Evolutionary conservation across 1,140 invertebrate species (phyloP), one percentile per base, ranked within the genome.

Genomic region (Pseudomyrmex concolor): DNA sequence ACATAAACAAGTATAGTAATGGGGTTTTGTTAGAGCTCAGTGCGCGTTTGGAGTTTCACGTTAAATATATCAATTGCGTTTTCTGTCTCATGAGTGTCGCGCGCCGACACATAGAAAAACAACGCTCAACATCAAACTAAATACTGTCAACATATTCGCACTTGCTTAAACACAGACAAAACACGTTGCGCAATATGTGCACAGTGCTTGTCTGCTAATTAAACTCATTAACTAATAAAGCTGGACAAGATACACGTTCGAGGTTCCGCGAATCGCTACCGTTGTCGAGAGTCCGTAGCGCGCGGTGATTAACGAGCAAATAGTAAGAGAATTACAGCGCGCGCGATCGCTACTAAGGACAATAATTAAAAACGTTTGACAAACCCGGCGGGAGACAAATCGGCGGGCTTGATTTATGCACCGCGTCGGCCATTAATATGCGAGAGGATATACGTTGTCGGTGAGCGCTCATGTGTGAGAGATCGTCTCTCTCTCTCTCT

Each of bases 1-100:
- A 72, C 84, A 80, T 78, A 88, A 77, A 34, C 34, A 34, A 34
- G n/a, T n/a, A 34, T 5, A 34, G 5, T 34, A 0, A 7, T 34
- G 5, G 34, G 5, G 81, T 83, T 86, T 88, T 73, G 85, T 90
- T 87, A 88, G 85, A 64, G 71, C 76, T 60, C 80, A 81, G 81
- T 74, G 72, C 86, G 72, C 86, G 84, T 87, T 25, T 25, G 3
- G 25, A 25, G 25, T 25, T 85, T 87, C 34, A 7, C 34, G 5
- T 34, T 34, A 34, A 34, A 34, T 34, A 34, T 34, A 34, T 34
- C 34, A 7, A 34, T 0, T 34, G 34, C 34, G 34, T 34, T 7
- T 34, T 7, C 34, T 5, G 34, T 34, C 34, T 5, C 5, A 34
- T 34, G 0, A 34, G 34, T 34, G 34, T 34, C 34, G 0, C 34